Percentiles rank a stretch among this genome's conserved stretches.
These are phyloP conservation scores for Hydrolagus colliei DNA, from an alignment of 2,797 vertebrate species.

Conservation along the genomic window DNA sequence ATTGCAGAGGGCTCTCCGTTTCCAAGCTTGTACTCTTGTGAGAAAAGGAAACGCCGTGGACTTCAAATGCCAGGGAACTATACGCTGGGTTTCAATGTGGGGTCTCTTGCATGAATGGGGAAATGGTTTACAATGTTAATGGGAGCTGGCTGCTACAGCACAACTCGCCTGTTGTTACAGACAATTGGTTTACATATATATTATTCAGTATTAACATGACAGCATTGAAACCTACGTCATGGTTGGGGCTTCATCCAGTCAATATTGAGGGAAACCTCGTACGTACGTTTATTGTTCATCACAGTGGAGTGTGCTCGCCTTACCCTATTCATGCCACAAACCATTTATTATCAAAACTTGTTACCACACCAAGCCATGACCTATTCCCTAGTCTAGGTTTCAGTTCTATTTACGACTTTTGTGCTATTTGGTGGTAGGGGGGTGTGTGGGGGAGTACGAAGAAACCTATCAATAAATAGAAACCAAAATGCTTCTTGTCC, in stretches of 20 bases:
- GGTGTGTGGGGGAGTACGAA: no score
- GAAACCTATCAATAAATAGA: no score
- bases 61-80: neutral
- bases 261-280: neutral
- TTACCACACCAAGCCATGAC: neutral
- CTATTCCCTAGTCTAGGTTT: no score
- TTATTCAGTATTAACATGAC: neutral
- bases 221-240: neutral
- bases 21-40: neutral
- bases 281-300: neutral
- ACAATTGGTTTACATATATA: conserved; percentile 28
- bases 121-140: conserved; percentile 4
- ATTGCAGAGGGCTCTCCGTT: conserved; percentile 36
- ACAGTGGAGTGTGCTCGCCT: conserved; percentile 4
- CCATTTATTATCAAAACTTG: neutral
- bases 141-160: conserved; percentile 7
- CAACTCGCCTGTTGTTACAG: conserved; percentile 4
- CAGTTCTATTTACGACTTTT: no score
- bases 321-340: neutral
- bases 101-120: neutral
- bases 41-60: conserved; percentile 8
- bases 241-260: neutral
- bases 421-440: no score
- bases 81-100: conserved; percentile 3
- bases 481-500: no score